Percentiles rank a stretch among this genome's conserved stretches.
phyloP scores from a whole-genome alignment of 2,797 vertebrate genomes.

The Myripristis murdjan region DNA sequence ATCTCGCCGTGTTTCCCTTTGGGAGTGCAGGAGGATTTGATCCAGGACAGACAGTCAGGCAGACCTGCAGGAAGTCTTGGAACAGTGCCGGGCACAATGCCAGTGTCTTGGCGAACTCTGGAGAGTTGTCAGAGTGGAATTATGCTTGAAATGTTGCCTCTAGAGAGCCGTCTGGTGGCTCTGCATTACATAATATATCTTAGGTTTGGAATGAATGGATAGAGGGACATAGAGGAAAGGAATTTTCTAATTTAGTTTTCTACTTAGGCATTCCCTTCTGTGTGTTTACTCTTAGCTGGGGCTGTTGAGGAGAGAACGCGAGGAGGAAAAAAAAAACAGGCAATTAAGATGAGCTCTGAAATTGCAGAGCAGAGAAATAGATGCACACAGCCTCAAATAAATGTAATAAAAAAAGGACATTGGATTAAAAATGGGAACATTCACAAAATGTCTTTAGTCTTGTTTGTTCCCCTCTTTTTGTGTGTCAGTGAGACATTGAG shows the following conservation, averaged over 20 bases:
- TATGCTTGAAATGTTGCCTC: constrained; percentile 73
- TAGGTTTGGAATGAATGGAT: constrained; percentile 47
- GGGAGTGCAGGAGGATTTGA: constrained; percentile 47
- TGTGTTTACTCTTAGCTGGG: constrained; percentile 59
- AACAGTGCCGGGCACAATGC: constrained; percentile 61
- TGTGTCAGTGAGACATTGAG: constrained; percentile 13
- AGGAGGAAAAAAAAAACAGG: constrained; percentile 17
- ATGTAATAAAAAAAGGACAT: constrained; percentile 15
- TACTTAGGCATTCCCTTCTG: constrained; percentile 52
- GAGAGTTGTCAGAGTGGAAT: constrained; percentile 70
- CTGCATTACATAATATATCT: constrained; percentile 71
- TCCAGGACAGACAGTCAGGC: constrained; percentile 44
- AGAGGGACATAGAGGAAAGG: constrained; percentile 14
- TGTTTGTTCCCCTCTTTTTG: constrained; percentile 22
- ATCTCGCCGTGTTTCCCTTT: constrained; percentile 45
- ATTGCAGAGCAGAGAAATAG: constrained; percentile 21
- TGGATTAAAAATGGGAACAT: constrained; percentile 34
- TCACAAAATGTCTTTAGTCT: neutral
- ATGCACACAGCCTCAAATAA: constrained; percentile 22
- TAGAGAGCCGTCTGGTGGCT: constrained; percentile 53
- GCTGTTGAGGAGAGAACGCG: constrained; percentile 34
- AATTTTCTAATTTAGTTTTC: constrained; percentile 57
- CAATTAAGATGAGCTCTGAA: constrained; percentile 19
- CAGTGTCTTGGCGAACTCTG: constrained; percentile 63
- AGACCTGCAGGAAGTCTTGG: constrained; percentile 68